These are phyloP conservation scores for Campylomormyrus numenius DNA, from an alignment of 2,113 vertebrate species.

Conservation along the genomic window DNA sequence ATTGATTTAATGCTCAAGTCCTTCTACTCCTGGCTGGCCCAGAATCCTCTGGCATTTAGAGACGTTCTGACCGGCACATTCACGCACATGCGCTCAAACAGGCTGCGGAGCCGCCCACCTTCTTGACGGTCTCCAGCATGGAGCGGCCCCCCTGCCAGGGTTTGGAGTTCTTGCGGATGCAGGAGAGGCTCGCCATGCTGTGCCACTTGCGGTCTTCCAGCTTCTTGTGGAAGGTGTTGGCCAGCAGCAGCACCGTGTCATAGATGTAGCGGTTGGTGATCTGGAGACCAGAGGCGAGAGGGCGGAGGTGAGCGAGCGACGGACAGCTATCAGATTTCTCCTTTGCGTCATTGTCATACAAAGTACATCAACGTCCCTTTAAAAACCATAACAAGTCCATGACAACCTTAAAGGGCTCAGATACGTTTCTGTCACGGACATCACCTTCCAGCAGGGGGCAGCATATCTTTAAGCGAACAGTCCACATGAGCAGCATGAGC, in stretches of 20 bases:
- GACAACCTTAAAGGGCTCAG: background rate
- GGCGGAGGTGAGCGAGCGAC: slow-evolving; percentile 2
- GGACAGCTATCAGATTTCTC: background rate
- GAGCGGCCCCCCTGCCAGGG: slow-evolving; percentile 96
- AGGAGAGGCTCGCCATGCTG: slow-evolving; percentile 98
- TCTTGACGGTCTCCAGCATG: slow-evolving; percentile 94
- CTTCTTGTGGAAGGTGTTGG: slow-evolving; percentile 96
- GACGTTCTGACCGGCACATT: slow-evolving; percentile 32
- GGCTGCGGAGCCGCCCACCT: slow-evolving; percentile 60
- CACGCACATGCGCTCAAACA: background rate
- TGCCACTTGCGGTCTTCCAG: slow-evolving; percentile 98
- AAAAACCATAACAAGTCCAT: background rate
- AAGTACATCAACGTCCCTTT: background rate
- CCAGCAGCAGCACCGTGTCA: slow-evolving; percentile 84
- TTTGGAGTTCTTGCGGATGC: slow-evolving; percentile 94
- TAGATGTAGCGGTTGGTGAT: slow-evolving; percentile 97
- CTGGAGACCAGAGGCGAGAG: slow-evolving; percentile 50
- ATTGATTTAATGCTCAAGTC: background rate
- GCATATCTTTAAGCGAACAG: background rate
- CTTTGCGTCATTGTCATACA: background rate
- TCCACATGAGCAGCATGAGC: background rate
- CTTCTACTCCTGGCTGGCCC: background rate
- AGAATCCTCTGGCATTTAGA: background rate
- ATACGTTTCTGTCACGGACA: background rate
- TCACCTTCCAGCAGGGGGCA: background rate